These are phyloP conservation scores for Mylabris phalerata DNA, from an alignment of 1,140 invertebrate genomes.

Conservation along the genomic window DNA sequence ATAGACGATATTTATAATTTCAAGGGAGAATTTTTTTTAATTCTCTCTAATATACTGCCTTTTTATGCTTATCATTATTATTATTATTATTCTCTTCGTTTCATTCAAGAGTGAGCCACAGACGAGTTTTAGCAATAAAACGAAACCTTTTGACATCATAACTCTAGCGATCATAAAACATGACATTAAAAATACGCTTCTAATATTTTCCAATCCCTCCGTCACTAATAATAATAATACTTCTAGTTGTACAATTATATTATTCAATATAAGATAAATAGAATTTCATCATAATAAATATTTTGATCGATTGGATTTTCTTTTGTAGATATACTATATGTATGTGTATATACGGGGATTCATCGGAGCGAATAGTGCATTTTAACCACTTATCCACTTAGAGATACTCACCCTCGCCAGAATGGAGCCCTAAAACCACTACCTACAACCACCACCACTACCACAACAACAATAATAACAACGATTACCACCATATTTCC, in stretches of 20 bases:
- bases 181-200: constrained; percentile 40
- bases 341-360: constrained; percentile 33
- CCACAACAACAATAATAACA: no score
- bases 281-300: neutral
- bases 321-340: constrained; percentile 6
- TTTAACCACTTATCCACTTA: constrained; percentile 42
- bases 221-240: neutral
- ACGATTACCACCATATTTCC: no score
- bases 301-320: constrained; percentile 25
- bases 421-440: no score
- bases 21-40: no score
- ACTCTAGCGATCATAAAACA: constrained; percentile 38
- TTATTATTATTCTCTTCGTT: neutral
- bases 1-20: no score
- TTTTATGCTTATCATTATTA: no score
- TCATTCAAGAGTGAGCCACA: constrained; percentile 7
- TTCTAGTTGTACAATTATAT: constrained; percentile 9
- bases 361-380: constrained; percentile 38
- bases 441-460: no score
- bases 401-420: constrained; percentile 14
- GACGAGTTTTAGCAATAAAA: constrained; percentile 27
- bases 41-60: no score
- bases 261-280: neutral
- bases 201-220: constrained; percentile 32
- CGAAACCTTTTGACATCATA: constrained; percentile 38